Conservation (phyloP, 2,797 vertebrate species). For the Synaphobranchus kaupii region DNA sequence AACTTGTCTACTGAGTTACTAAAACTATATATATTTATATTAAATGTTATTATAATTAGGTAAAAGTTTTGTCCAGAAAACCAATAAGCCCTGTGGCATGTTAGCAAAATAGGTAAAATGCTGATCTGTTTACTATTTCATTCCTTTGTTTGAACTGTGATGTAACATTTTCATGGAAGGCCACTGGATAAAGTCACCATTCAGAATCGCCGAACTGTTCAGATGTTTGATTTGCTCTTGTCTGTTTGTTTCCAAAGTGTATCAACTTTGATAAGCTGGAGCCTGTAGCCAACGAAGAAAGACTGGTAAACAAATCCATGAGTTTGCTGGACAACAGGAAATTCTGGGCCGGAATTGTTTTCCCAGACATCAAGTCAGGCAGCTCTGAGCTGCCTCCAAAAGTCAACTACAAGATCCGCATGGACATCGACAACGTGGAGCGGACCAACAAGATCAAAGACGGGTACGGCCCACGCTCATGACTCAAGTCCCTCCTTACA, state of each 20-base stretch:
- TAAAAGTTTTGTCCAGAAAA: neutral
- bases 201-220: neutral
- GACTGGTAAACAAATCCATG: constrained; percentile 91
- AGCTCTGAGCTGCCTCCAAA: constrained; percentile 82
- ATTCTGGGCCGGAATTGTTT: constrained; percentile 97
- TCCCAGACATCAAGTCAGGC: constrained; percentile 79
- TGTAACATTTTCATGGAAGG: neutral
- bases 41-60: neutral
- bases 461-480: constrained; percentile 67
- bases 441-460: constrained; percentile 98
- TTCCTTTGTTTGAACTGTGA: neutral
- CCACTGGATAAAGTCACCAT: too few species aligned
- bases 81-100: neutral
- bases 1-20: neutral
- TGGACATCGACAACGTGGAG: constrained; percentile 99
- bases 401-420: constrained; percentile 96
- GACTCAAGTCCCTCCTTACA: neutral
- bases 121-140: neutral
- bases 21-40: neutral
- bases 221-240: neutral
- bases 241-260: constrained; percentile 74
- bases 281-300: constrained; percentile 86
- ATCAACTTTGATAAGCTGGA: constrained; percentile 96
- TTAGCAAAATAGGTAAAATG: neutral
- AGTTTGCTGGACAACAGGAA: constrained; percentile 86